phyloP scores from a whole-genome alignment of 2,797 vertebrate genomes.

The Pseudochirops cupreus region DNA sequence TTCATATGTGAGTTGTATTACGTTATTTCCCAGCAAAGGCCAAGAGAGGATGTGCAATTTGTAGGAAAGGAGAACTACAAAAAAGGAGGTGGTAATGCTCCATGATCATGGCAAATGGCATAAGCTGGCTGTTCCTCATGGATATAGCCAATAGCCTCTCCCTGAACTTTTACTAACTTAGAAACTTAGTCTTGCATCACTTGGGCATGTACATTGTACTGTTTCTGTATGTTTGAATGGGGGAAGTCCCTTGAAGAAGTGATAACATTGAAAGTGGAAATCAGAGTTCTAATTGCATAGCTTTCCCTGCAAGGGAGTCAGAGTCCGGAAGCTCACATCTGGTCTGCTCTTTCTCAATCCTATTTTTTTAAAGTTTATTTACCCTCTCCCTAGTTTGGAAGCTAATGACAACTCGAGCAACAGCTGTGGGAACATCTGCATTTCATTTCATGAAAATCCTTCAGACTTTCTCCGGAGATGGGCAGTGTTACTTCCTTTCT shows the following conservation, averaged over 20 bases:
- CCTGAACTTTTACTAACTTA: background rate
- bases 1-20: conserved; percentile 49
- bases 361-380: conserved; percentile 30
- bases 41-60: conserved; percentile 35
- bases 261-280: conserved; percentile 67
- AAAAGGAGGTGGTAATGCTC: background rate
- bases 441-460: conserved; percentile 1
- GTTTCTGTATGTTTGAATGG: conserved; percentile 55
- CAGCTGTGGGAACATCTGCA: background rate
- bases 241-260: conserved; percentile 53
- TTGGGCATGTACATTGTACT: conserved; percentile 36
- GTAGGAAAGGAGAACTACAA: background rate
- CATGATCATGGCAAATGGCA: background rate
- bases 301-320: conserved; percentile 67
- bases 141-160: background rate
- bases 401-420: background rate
- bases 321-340: conserved; percentile 52
- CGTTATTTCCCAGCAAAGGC: conserved; percentile 45
- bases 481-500: conserved; percentile 36
- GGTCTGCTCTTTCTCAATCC: conserved; percentile 53
- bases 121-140: background rate
- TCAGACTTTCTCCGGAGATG: background rate
- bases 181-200: conserved; percentile 35
- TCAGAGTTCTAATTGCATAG: conserved; percentile 58
- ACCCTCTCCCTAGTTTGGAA: background rate